Evolutionary conservation across 2,888 invertebrate genomes (phyloP).

Genomic region (Ischnus inquisitorius): DNA sequence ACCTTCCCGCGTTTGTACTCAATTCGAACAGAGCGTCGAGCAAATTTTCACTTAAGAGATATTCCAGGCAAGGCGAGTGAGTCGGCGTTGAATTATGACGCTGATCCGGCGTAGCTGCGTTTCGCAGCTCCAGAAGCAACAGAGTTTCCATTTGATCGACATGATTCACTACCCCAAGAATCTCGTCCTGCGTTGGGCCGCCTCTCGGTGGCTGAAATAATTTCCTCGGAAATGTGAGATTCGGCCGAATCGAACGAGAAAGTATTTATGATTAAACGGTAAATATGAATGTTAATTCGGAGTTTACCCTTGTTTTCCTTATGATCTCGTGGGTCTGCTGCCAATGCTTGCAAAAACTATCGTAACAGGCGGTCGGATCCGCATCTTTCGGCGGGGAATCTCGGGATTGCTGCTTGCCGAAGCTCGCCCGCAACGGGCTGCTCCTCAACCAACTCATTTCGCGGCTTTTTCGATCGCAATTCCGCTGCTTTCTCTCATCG

Average conservation of each 20-base stretch:
- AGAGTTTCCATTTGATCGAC: constrained; percentile 96
- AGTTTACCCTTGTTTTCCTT: constrained; percentile 89
- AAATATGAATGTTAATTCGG: constrained; percentile 52
- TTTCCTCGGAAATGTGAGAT: neutral
- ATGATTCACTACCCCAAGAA: constrained; percentile 95
- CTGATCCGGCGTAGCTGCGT: constrained; percentile 84
- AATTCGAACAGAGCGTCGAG: constrained; percentile 95
- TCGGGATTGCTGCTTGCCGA: constrained; percentile 88
- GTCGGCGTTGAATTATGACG: constrained; percentile 84
- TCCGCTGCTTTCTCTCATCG: constrained; percentile 46
- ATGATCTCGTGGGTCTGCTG: constrained; percentile 96
- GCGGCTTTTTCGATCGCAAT: constrained; percentile 15
- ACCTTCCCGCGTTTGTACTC: constrained; percentile 94
- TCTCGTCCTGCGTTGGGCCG: constrained; percentile 92
- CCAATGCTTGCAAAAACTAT: constrained; percentile 98
- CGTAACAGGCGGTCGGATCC: constrained; percentile 96
- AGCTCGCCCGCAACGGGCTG: constrained; percentile 87
- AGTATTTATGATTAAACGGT: neutral
- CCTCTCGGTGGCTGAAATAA: constrained; percentile 85
- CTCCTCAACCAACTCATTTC: constrained; percentile 91
- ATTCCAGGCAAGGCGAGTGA: constrained; percentile 91
- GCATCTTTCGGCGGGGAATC: constrained; percentile 90
- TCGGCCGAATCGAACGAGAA: neutral
- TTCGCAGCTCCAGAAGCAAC: constrained; percentile 92
- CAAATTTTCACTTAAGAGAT: constrained; percentile 94